Evolutionary conservation across 2,888 invertebrate genomes (phyloP), one percentile per base, ranked within the genome.

Genomic region (Tyria jacobaeae): DNA sequence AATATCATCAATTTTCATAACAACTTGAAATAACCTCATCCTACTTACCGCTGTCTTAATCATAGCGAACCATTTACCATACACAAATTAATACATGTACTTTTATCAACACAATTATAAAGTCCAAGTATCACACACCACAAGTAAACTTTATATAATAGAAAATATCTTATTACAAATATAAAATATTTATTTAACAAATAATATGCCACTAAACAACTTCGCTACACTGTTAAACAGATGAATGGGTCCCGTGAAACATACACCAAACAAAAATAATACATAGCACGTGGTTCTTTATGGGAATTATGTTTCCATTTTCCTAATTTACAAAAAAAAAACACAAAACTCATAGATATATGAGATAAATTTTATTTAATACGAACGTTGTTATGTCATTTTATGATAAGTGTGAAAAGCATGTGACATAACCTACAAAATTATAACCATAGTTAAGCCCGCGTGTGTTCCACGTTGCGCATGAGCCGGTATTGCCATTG

Each of bases 391-490:
- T 14, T 31, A 27, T 10, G 17, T 21, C 21, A 44, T 12, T 44
- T 21, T 1, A 44, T 21, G 4, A 12, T 44, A 12, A 44, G 44
- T 48, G 34, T 48, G 31, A 34, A 21, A n/a, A 41, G n/a, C 71
- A 64, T 66, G 72, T 76, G 76, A 80, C n/a, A 86, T 90, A 91
- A 90, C 90, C 89, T 90, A 78, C 81, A 90, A 88, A 77, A 50
- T 44, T 37, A 62, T 75, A 78, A 76, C 71, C 70, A 71, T 55
- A 71, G 80, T 70, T 61, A 17, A 21, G 47, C 58, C 83, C 83
- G 74, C 89, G 89, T 88, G 88, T 85, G 66, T 12, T 71, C 76
- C 89, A 90, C 90, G 88, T 85, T 87, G 86, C 81, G 78, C 74
- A 9, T 21, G 77, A 81, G 82, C 89, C 87, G 88, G 86, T 84